A percentile compares a stretch with the other conserved stretches of the same genome.
Evolutionary conservation across 2,888 invertebrate species (phyloP).

Genomic region (Aproaerema taeniolella): DNA sequence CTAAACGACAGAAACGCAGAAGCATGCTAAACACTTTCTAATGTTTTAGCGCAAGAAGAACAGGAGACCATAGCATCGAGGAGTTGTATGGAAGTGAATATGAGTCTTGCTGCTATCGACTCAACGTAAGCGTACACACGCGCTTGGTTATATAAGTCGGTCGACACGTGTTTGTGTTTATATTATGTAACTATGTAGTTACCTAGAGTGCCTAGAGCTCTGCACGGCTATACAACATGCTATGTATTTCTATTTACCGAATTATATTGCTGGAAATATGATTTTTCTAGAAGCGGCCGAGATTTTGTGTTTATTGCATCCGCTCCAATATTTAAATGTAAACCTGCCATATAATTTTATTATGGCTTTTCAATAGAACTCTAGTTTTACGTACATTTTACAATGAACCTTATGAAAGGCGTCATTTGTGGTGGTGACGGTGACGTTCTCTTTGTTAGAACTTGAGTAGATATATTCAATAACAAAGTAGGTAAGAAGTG

Average conservation of each 20-base stretch:
- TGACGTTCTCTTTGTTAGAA: too few species aligned
- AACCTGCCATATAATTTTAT: too few species aligned
- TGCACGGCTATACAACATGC: constrained; percentile 13
- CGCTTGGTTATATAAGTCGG: constrained; percentile 38
- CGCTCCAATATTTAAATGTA: too few species aligned
- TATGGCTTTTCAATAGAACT: too few species aligned
- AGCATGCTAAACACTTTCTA: constrained; percentile 10
- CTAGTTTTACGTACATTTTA: too few species aligned
- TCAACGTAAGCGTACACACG: constrained; percentile 29
- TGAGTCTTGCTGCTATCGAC: constrained; percentile 23
- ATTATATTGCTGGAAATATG: constrained; percentile 18
- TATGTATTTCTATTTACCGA: constrained; percentile 25
- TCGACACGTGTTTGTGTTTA: constrained; percentile 54
- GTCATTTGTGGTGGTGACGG: too few species aligned
- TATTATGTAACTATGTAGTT: constrained; percentile 44
- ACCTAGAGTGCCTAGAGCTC: constrained; percentile 19
- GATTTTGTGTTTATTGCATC: too few species aligned
- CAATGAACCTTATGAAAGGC: too few species aligned
- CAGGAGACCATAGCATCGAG: constrained; percentile 5
- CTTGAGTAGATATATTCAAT: too few species aligned
- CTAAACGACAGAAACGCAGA: too few species aligned
- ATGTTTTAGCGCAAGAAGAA: constrained; percentile 1
- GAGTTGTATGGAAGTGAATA: constrained; percentile 19
- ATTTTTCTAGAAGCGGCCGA: constrained; percentile 19
- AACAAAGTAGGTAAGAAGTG: too few species aligned